These are phyloP conservation scores for Branchinecta lindahli DNA, from an alignment of 1,140 invertebrate genomes.

Conservation along the genomic window DNA sequence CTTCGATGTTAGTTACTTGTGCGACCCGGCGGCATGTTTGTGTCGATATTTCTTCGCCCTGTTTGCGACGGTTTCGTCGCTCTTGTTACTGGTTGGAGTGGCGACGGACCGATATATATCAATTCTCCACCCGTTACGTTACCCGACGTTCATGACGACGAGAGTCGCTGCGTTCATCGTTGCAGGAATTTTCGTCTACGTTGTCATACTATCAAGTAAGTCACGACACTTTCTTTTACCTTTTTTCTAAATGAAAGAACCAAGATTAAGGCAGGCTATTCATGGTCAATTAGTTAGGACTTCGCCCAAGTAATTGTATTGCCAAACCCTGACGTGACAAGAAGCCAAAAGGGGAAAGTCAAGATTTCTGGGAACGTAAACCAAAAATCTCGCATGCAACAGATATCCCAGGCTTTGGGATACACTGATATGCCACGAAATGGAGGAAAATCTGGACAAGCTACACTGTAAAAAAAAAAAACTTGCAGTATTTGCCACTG, in stretches of 20 bases:
- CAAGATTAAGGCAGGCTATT: no score
- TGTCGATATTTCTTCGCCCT: slow-evolving; percentile 23
- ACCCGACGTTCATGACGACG: slow-evolving; percentile 20
- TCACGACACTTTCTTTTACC: background rate
- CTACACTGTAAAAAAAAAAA: no score
- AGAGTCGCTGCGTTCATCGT: slow-evolving; percentile 17
- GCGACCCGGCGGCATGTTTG: slow-evolving; percentile 22
- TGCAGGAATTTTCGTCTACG: slow-evolving; percentile 21
- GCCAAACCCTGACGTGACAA: no score
- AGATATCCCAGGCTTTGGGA: no score
- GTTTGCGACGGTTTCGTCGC: slow-evolving; percentile 22
- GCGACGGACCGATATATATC: slow-evolving; percentile 23
- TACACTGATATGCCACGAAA: no score
- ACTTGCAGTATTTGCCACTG: no score
- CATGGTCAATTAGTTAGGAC: no score
- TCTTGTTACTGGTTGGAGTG: slow-evolving; percentile 23
- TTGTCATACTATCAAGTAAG: slow-evolving; percentile 14
- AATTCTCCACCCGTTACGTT: slow-evolving; percentile 21
- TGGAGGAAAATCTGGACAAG: no score
- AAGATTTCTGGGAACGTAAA: no score
- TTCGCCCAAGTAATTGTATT: no score
- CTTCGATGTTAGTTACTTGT: slow-evolving; percentile 21
- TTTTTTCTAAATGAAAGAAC: background rate
- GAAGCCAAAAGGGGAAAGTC: no score
- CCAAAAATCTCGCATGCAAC: no score